Evolutionary conservation across 1,140 invertebrate species (phyloP).

Genomic region (Antheraea pernyi): DNA sequence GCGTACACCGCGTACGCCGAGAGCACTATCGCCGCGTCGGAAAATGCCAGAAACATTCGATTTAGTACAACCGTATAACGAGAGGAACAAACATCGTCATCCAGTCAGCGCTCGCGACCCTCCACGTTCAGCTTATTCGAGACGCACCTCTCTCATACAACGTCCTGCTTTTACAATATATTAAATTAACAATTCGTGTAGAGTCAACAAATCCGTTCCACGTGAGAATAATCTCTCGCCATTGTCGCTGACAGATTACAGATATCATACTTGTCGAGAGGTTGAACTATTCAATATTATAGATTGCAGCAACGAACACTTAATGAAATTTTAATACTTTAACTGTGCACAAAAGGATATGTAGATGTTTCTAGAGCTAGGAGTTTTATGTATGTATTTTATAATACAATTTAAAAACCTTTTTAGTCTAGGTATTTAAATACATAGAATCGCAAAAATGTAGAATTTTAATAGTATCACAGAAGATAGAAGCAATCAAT

Average conservation of each 20-base stretch:
- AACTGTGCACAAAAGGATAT: too few species aligned
- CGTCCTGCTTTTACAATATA: conserved; percentile 68
- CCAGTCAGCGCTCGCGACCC: conserved; percentile 52
- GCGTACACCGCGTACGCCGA: conserved; percentile 48
- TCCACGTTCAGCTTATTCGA: conserved; percentile 46
- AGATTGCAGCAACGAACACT: too few species aligned
- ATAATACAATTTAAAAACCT: too few species aligned
- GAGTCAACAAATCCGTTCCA: background rate
- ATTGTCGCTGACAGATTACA: background rate
- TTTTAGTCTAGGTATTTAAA: background rate
- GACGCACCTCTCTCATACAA: conserved; percentile 52
- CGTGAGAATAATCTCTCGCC: background rate
- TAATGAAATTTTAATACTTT: too few species aligned
- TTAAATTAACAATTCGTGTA: conserved; percentile 25
- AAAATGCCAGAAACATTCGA: conserved; percentile 34
- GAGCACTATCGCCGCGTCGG: conserved; percentile 46
- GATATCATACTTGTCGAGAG: background rate
- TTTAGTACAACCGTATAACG: conserved; percentile 36
- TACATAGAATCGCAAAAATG: background rate
- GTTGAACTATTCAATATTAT: too few species aligned
- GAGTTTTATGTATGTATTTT: too few species aligned
- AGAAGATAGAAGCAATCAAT: background rate
- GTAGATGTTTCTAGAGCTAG: too few species aligned
- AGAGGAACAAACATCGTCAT: conserved; percentile 36
- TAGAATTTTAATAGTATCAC: conserved; percentile 1